Percentiles rank a stretch among this genome's conserved stretches.
phyloP scores from a whole-genome alignment of 2,888 invertebrate genomes.

The Malacosoma neustria region DNA sequence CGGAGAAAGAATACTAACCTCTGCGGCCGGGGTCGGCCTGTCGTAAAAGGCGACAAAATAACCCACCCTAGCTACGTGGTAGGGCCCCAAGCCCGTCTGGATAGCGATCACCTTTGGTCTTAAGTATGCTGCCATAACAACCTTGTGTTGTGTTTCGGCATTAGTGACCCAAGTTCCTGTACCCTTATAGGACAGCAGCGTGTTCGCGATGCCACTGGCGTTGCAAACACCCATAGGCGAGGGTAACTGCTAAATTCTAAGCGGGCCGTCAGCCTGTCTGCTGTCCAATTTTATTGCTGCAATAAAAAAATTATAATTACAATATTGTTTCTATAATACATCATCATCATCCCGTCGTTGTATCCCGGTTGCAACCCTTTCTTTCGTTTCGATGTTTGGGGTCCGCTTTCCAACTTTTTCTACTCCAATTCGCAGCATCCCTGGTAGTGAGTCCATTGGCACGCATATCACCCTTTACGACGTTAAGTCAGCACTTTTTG shows the following conservation, averaged over 20 bases:
- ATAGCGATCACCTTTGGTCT: background rate
- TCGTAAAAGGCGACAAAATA: background rate
- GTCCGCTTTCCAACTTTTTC: too few species aligned
- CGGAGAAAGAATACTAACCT: background rate
- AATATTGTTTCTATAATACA: too few species aligned
- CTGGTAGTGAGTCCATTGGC: too few species aligned
- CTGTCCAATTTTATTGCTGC: background rate
- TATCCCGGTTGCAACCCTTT: too few species aligned
- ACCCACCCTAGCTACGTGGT: background rate
- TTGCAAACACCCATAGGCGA: background rate
- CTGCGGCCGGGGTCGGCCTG: background rate
- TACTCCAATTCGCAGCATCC: too few species aligned
- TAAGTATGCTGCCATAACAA: background rate
- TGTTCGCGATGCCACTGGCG: background rate
- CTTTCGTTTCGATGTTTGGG: too few species aligned
- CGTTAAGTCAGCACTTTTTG: too few species aligned
- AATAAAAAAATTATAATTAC: background rate
- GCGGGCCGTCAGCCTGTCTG: background rate
- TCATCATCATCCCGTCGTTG: too few species aligned
- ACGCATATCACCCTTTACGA: too few species aligned
- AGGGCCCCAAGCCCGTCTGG: background rate
- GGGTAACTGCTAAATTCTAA: background rate
- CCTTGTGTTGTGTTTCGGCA: background rate
- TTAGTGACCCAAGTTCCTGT: background rate
- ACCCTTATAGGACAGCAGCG: background rate